Evolutionary conservation across 2,797 vertebrate genomes (phyloP).

Genomic region (Enteromius unitaeniatus): DNA sequence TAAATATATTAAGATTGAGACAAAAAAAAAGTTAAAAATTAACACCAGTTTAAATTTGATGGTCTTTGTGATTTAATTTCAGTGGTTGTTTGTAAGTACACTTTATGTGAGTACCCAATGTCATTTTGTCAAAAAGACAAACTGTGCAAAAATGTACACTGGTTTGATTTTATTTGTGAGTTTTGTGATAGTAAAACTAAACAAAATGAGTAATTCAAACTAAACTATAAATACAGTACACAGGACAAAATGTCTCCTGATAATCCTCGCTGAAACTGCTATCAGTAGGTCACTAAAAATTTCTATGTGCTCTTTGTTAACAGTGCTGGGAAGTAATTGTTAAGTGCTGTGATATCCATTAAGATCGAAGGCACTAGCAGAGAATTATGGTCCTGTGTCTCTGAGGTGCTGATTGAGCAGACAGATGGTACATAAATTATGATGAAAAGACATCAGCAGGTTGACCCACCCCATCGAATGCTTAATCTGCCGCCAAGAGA

Average conservation of each 20-base stretch:
- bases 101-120: not conserved
- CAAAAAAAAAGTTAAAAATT: not conserved
- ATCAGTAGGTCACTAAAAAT: constrained; percentile 31
- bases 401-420: constrained; percentile 76
- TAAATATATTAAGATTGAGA: not conserved
- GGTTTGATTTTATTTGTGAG: not conserved
- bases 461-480: constrained; percentile 68
- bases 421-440: constrained; percentile 81
- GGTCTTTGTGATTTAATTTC: not conserved
- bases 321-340: constrained; percentile 58
- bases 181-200: not conserved
- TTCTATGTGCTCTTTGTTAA: constrained; percentile 50
- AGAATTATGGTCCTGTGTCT: constrained; percentile 73
- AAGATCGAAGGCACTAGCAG: constrained; percentile 58
- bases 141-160: too few relatives aligned
- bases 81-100: not conserved
- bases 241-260: constrained; percentile 26
- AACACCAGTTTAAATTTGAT: not conserved
- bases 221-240: constrained; percentile 41
- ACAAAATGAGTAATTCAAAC: not conserved
- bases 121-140: too few relatives aligned
- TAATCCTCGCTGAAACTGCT: constrained; percentile 41
- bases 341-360: constrained; percentile 74
- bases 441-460: constrained; percentile 77
- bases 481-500: constrained; percentile 80